Conservation (phyloP, 2,797 vertebrate species). For the Scyliorhinus canicula region DNA sequence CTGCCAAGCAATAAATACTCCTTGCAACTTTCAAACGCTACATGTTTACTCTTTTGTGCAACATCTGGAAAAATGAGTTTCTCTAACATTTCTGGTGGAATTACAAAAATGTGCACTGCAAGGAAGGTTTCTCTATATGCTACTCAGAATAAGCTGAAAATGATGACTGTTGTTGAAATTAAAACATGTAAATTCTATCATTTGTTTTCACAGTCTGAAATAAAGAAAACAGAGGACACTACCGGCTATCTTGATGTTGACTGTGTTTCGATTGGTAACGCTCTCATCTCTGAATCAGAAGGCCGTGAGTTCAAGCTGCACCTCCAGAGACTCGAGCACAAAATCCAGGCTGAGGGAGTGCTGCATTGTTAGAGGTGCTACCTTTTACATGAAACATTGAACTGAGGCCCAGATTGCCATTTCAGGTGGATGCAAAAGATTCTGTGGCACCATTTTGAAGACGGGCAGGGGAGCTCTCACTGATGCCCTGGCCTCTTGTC, state of each 20-base stretch:
- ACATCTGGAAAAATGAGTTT: constrained; percentile 36
- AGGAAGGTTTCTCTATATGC: constrained; percentile 10
- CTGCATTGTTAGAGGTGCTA: not conserved
- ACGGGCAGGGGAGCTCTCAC: not conserved
- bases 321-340: not conserved
- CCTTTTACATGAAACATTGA: not conserved
- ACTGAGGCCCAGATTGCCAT: not conserved
- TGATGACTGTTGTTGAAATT: not conserved
- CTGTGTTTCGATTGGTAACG: not conserved
- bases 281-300: not conserved
- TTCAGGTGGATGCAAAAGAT: not conserved
- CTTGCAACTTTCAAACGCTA: constrained; percentile 14
- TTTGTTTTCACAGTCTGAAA: not conserved
- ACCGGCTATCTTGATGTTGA: not conserved
- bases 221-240: not conserved
- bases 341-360: not conserved
- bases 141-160: not conserved
- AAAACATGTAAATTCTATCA: not conserved
- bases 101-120: constrained; percentile 26
- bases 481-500: not conserved
- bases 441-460: not conserved
- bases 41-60: constrained; percentile 32
- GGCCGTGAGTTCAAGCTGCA: not conserved
- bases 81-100: constrained; percentile 24
- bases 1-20: constrained; percentile 21